phyloP scores from a whole-genome alignment of 2,797 vertebrate genomes.

The Sandelia bainsii region DNA sequence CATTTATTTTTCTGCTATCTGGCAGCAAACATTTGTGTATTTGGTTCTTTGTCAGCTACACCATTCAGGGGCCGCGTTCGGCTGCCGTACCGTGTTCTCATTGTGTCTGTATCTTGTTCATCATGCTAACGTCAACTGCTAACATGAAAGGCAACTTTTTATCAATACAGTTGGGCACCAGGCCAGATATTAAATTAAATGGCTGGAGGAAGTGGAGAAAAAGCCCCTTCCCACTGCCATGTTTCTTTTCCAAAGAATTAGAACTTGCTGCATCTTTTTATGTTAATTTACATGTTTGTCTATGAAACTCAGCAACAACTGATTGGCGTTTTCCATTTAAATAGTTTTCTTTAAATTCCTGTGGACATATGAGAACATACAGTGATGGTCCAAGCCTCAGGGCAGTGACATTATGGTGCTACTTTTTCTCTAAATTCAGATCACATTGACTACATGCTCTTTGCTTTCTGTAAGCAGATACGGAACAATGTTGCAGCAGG shows the following conservation, averaged over 20 bases:
- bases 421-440: not conserved
- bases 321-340: not conserved
- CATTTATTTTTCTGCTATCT: slow-evolving; percentile 77
- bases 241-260: slow-evolving; percentile 2
- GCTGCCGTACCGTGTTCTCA: slow-evolving; percentile 52
- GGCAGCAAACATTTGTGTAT: slow-evolving; percentile 74
- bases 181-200: slow-evolving; percentile 71
- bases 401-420: not conserved
- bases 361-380: not conserved
- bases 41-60: slow-evolving; percentile 59
- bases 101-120: slow-evolving; percentile 79
- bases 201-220: slow-evolving; percentile 18
- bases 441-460: not conserved
- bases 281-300: not conserved
- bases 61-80: slow-evolving; percentile 46
- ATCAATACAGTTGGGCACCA: slow-evolving; percentile 58
- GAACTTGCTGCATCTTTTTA: slow-evolving; percentile 5
- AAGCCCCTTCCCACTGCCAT: not conserved
- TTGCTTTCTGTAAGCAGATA: not conserved
- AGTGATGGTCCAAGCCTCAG: not conserved
- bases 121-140: slow-evolving; percentile 72
- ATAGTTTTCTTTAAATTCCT: slow-evolving; percentile 2
- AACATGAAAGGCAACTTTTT: slow-evolving; percentile 64
- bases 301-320: not conserved
- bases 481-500: not conserved